These are phyloP conservation scores for Coronaproctus castanopsis DNA, from an alignment of 2,888 invertebrate species.

Conservation along the genomic window DNA sequence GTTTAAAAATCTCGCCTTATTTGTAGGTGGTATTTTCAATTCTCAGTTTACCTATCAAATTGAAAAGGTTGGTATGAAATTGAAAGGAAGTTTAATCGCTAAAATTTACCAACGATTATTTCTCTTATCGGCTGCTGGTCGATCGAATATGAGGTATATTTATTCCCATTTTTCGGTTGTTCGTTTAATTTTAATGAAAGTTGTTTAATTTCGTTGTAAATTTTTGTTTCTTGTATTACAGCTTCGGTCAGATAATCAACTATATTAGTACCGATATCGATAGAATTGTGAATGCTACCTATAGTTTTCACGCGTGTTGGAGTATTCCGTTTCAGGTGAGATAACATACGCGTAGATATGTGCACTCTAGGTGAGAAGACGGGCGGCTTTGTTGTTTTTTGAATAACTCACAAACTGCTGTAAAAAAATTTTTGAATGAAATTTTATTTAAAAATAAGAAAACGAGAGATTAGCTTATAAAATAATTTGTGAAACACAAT, in stretches of 20 bases:
- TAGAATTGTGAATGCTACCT: constrained; percentile 83
- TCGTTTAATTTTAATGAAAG: neutral
- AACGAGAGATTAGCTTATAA: too few species aligned
- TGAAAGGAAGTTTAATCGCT: constrained; percentile 65
- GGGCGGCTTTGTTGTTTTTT: too few species aligned
- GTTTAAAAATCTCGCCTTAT: too few species aligned
- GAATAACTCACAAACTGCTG: too few species aligned
- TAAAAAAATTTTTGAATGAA: too few species aligned
- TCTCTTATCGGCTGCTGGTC: constrained; percentile 27
- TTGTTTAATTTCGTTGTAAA: neutral
- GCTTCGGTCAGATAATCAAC: constrained; percentile 76
- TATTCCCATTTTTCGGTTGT: neutral
- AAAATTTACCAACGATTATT: constrained; percentile 56
- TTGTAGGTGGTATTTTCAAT: constrained; percentile 56
- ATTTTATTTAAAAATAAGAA: too few species aligned
- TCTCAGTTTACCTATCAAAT: constrained; percentile 80
- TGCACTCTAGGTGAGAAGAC: too few species aligned
- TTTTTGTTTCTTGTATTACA: constrained; percentile 24
- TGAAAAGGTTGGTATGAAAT: constrained; percentile 62
- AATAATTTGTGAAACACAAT: too few species aligned
- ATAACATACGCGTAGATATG: too few species aligned
- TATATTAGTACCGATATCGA: constrained; percentile 94
- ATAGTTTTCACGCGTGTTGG: constrained; percentile 92
- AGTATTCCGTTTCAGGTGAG: constrained; percentile 76
- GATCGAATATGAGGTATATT: constrained; percentile 25